phyloP scores from a whole-genome alignment of 1,140 invertebrate species.

The Drosophila virilis region DNA sequence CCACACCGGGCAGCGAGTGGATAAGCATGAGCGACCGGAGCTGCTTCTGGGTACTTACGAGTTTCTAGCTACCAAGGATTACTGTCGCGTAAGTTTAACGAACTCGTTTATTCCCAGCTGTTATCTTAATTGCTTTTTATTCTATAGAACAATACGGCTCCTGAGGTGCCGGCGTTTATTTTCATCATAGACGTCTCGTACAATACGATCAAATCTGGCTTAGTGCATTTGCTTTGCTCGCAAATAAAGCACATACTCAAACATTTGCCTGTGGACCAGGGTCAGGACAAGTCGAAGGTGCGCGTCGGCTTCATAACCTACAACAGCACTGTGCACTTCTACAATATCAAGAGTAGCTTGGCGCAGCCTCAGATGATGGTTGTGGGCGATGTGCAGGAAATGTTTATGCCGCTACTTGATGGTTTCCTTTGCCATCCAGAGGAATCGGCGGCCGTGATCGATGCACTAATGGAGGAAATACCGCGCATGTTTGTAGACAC shows the following conservation, averaged over 20 bases:
- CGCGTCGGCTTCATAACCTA: constrained; percentile 98
- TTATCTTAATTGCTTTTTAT: constrained; percentile 1
- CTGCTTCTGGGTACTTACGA: constrained; percentile 98
- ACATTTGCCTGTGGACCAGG: constrained; percentile 88
- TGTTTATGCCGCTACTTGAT: constrained; percentile 99
- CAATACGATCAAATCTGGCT: constrained; percentile 96
- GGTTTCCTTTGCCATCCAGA: constrained; percentile 95
- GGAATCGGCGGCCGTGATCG: constrained; percentile 93
- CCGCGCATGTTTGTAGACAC: constrained; percentile 96
- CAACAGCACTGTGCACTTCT: constrained; percentile 97
- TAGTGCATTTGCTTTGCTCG: constrained; percentile 94
- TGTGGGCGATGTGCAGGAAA: constrained; percentile 97
- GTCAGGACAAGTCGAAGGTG: constrained; percentile 91
- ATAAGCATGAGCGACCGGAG: constrained; percentile 97
- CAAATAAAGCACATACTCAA: constrained; percentile 91
- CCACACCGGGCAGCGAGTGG: constrained; percentile 95
- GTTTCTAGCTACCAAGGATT: constrained; percentile 98
- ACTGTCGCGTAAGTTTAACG: constrained; percentile 91
- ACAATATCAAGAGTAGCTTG: constrained; percentile 94
- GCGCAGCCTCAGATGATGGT: constrained; percentile 98
- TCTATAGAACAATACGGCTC: constrained; percentile 92
- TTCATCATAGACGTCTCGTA: constrained; percentile 99
- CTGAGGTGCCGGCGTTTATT: constrained; percentile 97
- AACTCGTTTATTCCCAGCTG: not conserved
- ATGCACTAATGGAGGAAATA: constrained; percentile 95